Conservation (phyloP, 2,888 invertebrate genomes). For the Heliconius sara region DNA sequence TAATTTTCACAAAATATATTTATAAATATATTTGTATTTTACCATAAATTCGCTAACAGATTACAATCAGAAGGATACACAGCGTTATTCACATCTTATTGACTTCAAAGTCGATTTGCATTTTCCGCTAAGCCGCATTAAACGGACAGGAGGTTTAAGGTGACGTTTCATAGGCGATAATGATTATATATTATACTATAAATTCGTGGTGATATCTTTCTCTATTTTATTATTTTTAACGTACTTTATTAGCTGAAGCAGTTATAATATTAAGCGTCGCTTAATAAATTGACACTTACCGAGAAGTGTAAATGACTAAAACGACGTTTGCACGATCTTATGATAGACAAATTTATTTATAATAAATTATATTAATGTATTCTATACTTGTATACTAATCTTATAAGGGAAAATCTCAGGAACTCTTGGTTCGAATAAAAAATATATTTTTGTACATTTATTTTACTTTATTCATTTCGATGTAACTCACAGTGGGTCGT, state of each 20-base stretch:
- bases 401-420: too few species aligned
- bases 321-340: constrained; percentile 6
- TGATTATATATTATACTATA: constrained; percentile 21
- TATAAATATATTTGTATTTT: constrained; percentile 25
- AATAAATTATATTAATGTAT: background rate
- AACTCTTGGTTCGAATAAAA: too few species aligned
- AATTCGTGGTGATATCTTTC: constrained; percentile 19
- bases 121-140: constrained; percentile 43
- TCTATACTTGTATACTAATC: too few species aligned
- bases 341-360: background rate
- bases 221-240: constrained; percentile 13
- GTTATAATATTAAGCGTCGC: background rate
- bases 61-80: constrained; percentile 41
- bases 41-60: constrained; percentile 34
- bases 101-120: constrained; percentile 46
- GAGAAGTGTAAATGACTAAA: background rate
- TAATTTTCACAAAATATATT: too few species aligned
- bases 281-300: constrained; percentile 2
- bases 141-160: constrained; percentile 33
- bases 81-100: constrained; percentile 40
- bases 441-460: too few species aligned
- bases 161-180: constrained; percentile 16
- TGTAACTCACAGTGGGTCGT: too few species aligned
- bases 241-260: background rate
- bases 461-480: too few species aligned